A percentile compares a stretch with the other conserved stretches of the same genome.
Evolutionary conservation across 2,888 invertebrate species (phyloP).

Genomic region (Sialis lutaria): DNA sequence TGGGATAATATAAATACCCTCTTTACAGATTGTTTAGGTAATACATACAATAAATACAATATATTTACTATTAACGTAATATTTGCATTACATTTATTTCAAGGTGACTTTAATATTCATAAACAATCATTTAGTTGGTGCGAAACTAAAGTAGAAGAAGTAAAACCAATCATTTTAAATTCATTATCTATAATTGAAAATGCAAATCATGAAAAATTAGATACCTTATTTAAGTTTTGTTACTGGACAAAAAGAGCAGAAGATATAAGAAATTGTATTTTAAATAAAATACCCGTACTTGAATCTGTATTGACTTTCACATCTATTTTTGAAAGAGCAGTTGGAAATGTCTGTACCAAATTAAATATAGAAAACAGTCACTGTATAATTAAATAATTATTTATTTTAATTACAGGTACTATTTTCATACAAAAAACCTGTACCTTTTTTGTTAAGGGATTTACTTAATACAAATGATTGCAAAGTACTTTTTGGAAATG

Average conservation of each 20-base stretch:
- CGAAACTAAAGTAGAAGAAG: too few species aligned
- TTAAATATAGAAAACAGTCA: too few species aligned
- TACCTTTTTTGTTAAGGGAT: constrained; percentile 29
- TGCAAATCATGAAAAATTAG: not conserved
- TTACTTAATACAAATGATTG: constrained; percentile 23
- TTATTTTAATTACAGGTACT: constrained; percentile 9
- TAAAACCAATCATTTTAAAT: too few species aligned
- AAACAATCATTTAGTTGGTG: too few species aligned
- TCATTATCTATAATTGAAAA: too few species aligned
- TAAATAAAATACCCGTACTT: not conserved
- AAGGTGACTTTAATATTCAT: too few species aligned
- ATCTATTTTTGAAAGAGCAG: constrained; percentile 6
- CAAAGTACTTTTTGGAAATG: constrained; percentile 1
- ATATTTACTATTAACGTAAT: too few species aligned
- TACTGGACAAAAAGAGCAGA: constrained; percentile 3
- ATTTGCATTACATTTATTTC: too few species aligned
- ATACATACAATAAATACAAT: too few species aligned
- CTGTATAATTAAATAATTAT: too few species aligned
- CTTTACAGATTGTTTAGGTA: too few species aligned
- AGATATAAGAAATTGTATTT: constrained; percentile 3
- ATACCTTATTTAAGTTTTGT: constrained; percentile 1
- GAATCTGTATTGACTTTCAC: constrained; percentile 4
- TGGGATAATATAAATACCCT: too few species aligned
- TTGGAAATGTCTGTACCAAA: constrained; percentile 6
- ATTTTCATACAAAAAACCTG: constrained; percentile 9